Conservation (phyloP, 2,888 invertebrate genomes). For the Lasius platythorax region DNA sequence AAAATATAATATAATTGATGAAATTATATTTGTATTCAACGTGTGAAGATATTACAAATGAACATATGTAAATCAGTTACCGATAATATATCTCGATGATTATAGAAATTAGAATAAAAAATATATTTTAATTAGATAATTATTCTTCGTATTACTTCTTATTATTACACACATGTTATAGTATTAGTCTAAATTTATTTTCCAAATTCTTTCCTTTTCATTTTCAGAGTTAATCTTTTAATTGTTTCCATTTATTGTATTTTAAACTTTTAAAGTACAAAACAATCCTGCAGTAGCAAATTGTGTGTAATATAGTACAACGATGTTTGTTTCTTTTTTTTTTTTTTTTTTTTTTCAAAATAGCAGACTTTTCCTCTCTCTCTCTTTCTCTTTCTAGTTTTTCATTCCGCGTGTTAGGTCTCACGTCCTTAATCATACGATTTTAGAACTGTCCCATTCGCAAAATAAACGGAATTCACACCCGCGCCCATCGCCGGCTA, state of each 20-base stretch:
- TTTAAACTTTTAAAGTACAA: background rate
- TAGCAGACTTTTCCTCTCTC: background rate
- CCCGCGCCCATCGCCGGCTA: slow-evolving; percentile 36
- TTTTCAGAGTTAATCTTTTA: background rate
- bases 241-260: background rate
- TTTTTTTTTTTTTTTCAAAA: background rate
- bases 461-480: slow-evolving; percentile 38
- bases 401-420: slow-evolving; percentile 1
- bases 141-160: background rate
- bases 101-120: background rate
- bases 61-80: background rate
- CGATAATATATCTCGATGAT: background rate
- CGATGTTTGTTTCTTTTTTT: background rate
- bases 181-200: background rate
- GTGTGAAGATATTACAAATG: background rate
- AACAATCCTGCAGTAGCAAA: background rate
- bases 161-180: background rate
- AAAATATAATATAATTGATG: background rate
- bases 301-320: background rate
- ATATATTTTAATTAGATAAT: background rate
- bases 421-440: slow-evolving; percentile 31
- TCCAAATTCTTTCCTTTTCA: background rate
- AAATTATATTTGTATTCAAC: background rate
- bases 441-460: slow-evolving; percentile 45
- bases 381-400: background rate